Percentiles rank a stretch among this genome's conserved stretches.
These are phyloP conservation scores for Cheilosia grossa DNA, from an alignment of 2,888 invertebrate genomes.

Conservation along the genomic window DNA sequence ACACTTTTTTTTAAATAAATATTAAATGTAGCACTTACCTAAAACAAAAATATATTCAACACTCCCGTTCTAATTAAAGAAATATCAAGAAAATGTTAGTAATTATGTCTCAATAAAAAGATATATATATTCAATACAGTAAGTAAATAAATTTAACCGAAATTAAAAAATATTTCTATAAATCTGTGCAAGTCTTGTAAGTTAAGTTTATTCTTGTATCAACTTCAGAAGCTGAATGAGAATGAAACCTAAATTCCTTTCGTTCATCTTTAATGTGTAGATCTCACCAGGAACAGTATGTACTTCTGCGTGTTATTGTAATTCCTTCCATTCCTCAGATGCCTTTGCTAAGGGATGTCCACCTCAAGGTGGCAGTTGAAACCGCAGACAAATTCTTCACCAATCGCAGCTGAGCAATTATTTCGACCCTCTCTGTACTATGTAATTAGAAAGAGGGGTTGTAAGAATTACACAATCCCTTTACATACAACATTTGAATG, in stretches of 20 bases:
- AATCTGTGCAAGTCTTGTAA: constrained; percentile 1
- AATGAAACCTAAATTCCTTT: constrained; percentile 18
- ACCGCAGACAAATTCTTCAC: constrained; percentile 22
- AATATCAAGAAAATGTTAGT: constrained; percentile 23
- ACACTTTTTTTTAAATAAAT: too few relatives aligned
- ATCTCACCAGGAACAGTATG: background rate
- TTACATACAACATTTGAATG: background rate
- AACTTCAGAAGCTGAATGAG: constrained; percentile 81
- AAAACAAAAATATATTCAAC: constrained; percentile 9
- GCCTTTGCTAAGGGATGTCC: constrained; percentile 27
- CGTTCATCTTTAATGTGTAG: background rate
- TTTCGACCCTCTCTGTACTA: constrained; percentile 8
- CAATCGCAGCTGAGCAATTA: constrained; percentile 51
- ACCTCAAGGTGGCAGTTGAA: background rate
- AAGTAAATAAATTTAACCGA: background rate
- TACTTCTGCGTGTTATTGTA: background rate
- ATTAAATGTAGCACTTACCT: constrained; percentile 41
- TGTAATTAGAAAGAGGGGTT: background rate
- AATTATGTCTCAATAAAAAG: constrained; percentile 29
- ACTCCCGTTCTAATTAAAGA: constrained; percentile 33
- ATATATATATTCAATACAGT: background rate
- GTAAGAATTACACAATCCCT: background rate
- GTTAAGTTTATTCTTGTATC: constrained; percentile 76
- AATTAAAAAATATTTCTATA: constrained; percentile 22
- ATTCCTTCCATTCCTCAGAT: background rate